Evolutionary conservation across 2,888 invertebrate species (phyloP), one percentile per base, ranked within the genome.

Genomic region (Parnassius smintheus): DNA sequence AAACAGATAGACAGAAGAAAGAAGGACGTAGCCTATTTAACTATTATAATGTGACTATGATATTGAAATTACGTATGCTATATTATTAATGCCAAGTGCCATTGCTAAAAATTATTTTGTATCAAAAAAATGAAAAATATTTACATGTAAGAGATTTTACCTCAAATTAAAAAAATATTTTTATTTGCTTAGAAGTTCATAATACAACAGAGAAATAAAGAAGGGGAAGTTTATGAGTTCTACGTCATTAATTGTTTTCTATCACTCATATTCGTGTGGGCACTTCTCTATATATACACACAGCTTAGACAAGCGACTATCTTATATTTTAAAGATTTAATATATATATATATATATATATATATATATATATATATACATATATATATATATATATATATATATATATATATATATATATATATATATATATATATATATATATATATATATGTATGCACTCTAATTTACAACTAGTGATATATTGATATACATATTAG

Each of bases 241-340:
- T 49, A 49, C 49, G 49, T 13, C 13, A 13, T 13, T 18, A 49
- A 49, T 49, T 49, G 13, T 49, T 49, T 13, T 8, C 49, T 13
- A 49, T 49, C 49, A 49, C 49, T 49, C 49, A 49, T 49, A 49
- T 49, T 9, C 13, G 49, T 49, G 13, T 13, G 49, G 9, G 49
- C 13, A 13, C n/a, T 48, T 12, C 8, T 12, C 9, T 49, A 7
- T 49, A 49, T 49, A 13, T 49, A 13, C 9, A 49, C 0, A 13
- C 7, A 8, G 3, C 49, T 49, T 49, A 49, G 4, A 13, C 4
- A 8, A 13, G 13, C 13, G 3, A 49, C 9, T 49, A 9, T 12
- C 49, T 49, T 13, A 18, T 13, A 3, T 35, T 4, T 7, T 35
- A 35, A 35, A 35, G 35, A 35, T 35, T 7, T 35, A 13, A 4